Evolutionary conservation across 2,888 invertebrate species (phyloP).

Genomic region (Drosophila colorata): DNA sequence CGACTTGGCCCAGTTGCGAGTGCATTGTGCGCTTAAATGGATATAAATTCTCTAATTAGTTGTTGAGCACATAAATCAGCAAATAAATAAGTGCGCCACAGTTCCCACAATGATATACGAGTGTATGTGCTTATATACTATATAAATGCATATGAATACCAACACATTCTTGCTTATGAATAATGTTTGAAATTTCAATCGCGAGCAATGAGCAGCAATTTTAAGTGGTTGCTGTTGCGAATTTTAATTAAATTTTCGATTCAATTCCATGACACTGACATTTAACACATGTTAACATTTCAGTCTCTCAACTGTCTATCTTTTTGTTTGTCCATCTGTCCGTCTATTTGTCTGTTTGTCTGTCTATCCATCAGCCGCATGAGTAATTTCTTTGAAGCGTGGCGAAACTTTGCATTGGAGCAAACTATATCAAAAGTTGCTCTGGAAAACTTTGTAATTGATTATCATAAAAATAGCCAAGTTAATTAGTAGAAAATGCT

Average conservation of each 20-base stretch:
- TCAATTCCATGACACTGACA: constrained; percentile 40
- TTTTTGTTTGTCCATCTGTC: constrained; percentile 31
- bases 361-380: constrained; percentile 22
- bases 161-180: constrained; percentile 27
- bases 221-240: constrained; percentile 57
- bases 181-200: constrained; percentile 52
- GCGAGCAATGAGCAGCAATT: constrained; percentile 35
- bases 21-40: constrained; percentile 65
- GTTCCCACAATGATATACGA: not conserved
- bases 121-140: constrained; percentile 10
- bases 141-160: constrained; percentile 8
- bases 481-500: constrained; percentile 62
- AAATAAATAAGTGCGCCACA: constrained; percentile 52
- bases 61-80: constrained; percentile 69
- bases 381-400: constrained; percentile 67
- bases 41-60: constrained; percentile 72
- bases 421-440: constrained; percentile 54
- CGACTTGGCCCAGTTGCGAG: constrained; percentile 44
- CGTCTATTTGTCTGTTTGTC: constrained; percentile 20
- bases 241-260: constrained; percentile 42
- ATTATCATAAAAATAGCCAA: constrained; percentile 71
- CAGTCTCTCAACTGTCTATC: constrained; percentile 35
- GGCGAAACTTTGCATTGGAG: constrained; percentile 44
- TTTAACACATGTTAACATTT: constrained; percentile 61
- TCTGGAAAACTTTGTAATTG: constrained; percentile 74